Conservation (phyloP, 2,113 vertebrate genomes). For the Hassar affinis region DNA sequence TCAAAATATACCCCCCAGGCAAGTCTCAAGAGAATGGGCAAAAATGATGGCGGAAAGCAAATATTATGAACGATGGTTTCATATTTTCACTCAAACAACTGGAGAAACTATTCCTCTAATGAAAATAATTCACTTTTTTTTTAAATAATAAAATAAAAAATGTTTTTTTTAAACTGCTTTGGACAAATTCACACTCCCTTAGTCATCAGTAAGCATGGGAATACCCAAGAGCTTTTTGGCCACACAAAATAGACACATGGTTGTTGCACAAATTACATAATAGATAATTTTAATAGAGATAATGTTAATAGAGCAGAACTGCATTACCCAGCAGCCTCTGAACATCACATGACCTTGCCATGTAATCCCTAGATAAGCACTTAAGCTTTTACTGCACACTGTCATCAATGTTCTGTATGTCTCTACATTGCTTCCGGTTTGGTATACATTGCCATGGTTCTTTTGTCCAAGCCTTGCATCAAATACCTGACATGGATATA, state of each 20-base stretch:
- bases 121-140: neutral
- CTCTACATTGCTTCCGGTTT: no score
- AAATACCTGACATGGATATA: neutral
- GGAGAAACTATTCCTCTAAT: neutral
- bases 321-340: no score
- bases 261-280: neutral
- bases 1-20: neutral
- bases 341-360: no score
- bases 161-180: neutral
- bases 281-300: no score
- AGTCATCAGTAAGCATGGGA: neutral
- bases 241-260: neutral
- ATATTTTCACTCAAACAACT: neutral
- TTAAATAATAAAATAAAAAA: no score
- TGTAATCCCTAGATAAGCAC: no score
- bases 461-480: no score
- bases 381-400: no score
- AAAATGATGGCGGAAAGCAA: neutral
- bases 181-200: neutral
- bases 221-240: neutral
- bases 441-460: no score
- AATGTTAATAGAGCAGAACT: no score
- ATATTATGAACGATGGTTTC: neutral
- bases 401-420: no score
- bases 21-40: neutral